phyloP scores from a whole-genome alignment of 2,113 vertebrate genomes.

The Podilymbus podiceps region DNA sequence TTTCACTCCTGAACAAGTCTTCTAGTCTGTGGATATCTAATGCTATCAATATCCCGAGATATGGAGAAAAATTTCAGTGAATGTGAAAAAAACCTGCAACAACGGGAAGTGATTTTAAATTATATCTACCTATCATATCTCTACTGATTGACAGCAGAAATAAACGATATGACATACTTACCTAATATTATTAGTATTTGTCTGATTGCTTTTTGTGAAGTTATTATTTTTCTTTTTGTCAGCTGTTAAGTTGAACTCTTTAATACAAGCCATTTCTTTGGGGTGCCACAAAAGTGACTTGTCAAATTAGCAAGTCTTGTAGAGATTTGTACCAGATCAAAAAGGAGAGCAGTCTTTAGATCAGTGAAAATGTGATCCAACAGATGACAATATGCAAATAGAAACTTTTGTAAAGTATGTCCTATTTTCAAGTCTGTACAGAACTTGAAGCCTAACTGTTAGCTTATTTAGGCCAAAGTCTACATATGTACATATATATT shows the following conservation, averaged over 20 bases:
- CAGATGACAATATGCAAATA: not conserved
- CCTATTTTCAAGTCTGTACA: not conserved
- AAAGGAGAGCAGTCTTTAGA: not conserved
- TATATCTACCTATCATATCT: not conserved
- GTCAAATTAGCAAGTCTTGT: not conserved
- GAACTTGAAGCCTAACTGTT: not conserved
- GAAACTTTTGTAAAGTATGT: not conserved
- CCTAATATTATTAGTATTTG: not conserved
- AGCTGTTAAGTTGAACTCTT: not conserved
- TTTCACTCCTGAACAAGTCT: not conserved
- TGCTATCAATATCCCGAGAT: not conserved
- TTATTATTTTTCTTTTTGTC: not conserved
- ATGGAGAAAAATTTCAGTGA: not conserved
- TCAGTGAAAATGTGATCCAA: not conserved
- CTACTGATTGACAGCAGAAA: not conserved
- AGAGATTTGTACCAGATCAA: not conserved
- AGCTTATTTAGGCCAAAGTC: not conserved
- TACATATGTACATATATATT: not conserved
- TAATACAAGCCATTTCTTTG: not conserved
- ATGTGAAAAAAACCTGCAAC: not conserved
- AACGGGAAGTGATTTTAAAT: not conserved
- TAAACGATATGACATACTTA: not conserved
- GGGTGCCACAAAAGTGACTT: not conserved
- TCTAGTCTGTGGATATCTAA: not conserved
- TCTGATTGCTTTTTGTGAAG: not conserved